Evolutionary conservation across 2,797 vertebrate genomes (phyloP).

Genomic region (Myripristis murdjan): DNA sequence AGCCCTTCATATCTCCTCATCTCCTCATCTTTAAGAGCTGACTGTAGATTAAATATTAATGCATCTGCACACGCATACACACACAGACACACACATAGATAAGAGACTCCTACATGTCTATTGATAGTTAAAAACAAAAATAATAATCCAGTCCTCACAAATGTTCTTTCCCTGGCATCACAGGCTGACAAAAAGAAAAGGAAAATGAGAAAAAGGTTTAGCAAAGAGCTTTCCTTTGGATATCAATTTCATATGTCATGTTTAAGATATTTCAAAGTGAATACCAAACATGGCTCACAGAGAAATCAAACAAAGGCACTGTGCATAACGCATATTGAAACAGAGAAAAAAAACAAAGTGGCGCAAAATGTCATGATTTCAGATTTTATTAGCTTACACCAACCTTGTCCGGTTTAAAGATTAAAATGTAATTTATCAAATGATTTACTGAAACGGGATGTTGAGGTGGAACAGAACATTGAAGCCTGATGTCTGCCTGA

Average conservation of each 20-base stretch:
- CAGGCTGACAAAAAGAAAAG: constrained; percentile 54
- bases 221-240: constrained; percentile 45
- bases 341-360: constrained; percentile 2
- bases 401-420: neutral
- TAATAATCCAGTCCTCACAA: constrained; percentile 61
- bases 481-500: too few species aligned
- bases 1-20: constrained; percentile 79
- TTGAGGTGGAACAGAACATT: too few species aligned
- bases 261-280: constrained; percentile 43
- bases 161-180: constrained; percentile 48
- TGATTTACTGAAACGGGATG: neutral
- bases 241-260: constrained; percentile 38
- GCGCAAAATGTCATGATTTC: constrained; percentile 34
- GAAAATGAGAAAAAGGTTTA: constrained; percentile 60
- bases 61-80: constrained; percentile 66
- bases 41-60: constrained; percentile 88
- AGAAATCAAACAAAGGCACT: constrained; percentile 50
- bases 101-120: constrained; percentile 74
- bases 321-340: constrained; percentile 31
- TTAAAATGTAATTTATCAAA: neutral
- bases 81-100: too few species aligned
- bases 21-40: constrained; percentile 83
- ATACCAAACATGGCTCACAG: constrained; percentile 33
- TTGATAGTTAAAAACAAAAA: constrained; percentile 78
- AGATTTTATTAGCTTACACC: constrained; percentile 13